Percentiles rank a stretch among this genome's conserved stretches.
phyloP scores from a whole-genome alignment of 2,113 vertebrate species.

The Bolborhynchus lineola region DNA sequence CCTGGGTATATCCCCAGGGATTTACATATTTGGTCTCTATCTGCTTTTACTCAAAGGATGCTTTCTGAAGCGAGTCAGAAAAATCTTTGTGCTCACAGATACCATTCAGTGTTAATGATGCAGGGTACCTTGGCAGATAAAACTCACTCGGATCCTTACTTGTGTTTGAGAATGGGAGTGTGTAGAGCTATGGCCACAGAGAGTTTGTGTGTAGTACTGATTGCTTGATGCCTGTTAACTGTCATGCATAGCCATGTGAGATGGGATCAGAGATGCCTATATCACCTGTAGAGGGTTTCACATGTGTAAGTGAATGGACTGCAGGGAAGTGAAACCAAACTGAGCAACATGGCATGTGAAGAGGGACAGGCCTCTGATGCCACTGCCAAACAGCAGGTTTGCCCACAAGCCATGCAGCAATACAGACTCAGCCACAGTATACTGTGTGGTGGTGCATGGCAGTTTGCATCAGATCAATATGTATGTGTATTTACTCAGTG shows the following conservation, averaged over 20 bases:
- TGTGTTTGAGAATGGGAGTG: accelerated
- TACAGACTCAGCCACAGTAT: background rate
- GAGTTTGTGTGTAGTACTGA: background rate
- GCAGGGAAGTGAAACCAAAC: background rate
- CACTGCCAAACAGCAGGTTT: background rate
- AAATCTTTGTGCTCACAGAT: background rate
- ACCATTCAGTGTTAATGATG: background rate
- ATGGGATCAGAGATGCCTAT: accelerated
- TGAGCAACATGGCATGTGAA: accelerated
- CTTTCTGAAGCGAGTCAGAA: background rate
- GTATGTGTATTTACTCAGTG: accelerated
- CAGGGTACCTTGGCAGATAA: accelerated
- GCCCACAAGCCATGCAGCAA: background rate
- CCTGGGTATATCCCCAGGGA: background rate
- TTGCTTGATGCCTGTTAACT: background rate
- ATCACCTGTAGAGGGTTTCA: accelerated
- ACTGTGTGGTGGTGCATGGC: background rate
- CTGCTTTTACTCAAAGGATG: accelerated
- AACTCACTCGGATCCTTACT: background rate
- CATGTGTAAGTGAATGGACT: accelerated
- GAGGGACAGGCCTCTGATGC: background rate
- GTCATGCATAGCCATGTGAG: accelerated
- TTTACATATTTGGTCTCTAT: background rate
- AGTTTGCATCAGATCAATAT: too few relatives aligned
- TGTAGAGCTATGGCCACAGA: background rate